Percentiles rank a stretch among this genome's conserved stretches.
phyloP scores from a whole-genome alignment of 2,888 invertebrate species.

The Leucoma salicis region DNA sequence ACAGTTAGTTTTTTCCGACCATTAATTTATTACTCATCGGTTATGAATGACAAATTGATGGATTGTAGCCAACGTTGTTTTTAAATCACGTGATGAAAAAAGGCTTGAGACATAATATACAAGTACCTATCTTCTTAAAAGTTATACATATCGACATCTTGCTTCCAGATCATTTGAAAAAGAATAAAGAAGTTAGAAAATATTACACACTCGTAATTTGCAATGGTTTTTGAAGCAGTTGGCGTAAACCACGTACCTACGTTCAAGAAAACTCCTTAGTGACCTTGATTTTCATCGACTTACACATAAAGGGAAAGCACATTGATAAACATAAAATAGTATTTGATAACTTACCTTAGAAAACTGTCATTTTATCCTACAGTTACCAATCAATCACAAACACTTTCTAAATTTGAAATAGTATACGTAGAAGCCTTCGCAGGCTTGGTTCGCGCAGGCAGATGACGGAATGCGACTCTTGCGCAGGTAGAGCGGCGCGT shows the following conservation, averaged over 20 bases:
- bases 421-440: slow-evolving; percentile 57
- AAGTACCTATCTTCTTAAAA: too few relatives aligned
- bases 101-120: background rate
- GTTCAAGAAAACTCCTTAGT: background rate
- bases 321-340: background rate
- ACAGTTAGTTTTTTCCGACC: slow-evolving; percentile 18
- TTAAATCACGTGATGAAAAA: slow-evolving; percentile 15
- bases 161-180: too few relatives aligned
- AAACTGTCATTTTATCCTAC: slow-evolving; percentile 38
- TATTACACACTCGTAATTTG: too few relatives aligned
- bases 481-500: slow-evolving; percentile 69
- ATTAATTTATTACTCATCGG: slow-evolving; percentile 45
- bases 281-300: slow-evolving; percentile 2
- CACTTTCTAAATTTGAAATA: slow-evolving; percentile 68
- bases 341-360: slow-evolving; percentile 31
- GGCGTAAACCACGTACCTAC: background rate
- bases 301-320: background rate
- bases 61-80: slow-evolving; percentile 10
- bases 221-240: too few relatives aligned
- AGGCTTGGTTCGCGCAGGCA: slow-evolving; percentile 68
- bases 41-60: slow-evolving; percentile 35
- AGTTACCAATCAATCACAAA: slow-evolving; percentile 39
- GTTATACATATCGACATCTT: too few relatives aligned
- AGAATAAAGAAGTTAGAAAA: too few relatives aligned
- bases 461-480: slow-evolving; percentile 75